These are phyloP conservation scores for Ramphastos sulfuratus DNA, from an alignment of 2,113 vertebrate species.

Conservation along the genomic window DNA sequence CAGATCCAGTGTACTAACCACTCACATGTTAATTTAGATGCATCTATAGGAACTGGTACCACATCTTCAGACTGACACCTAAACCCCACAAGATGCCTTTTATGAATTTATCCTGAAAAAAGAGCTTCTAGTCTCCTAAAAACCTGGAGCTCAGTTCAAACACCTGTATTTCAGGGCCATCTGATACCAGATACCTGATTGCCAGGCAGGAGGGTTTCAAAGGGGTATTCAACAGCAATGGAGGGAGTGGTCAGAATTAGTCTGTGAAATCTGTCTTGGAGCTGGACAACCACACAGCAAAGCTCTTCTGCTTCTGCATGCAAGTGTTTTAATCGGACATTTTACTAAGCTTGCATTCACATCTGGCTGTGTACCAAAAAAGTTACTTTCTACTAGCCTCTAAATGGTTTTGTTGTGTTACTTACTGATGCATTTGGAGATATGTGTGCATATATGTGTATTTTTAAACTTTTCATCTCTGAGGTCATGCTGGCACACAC, in stretches of 20 bases:
- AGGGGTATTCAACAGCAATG: neutral
- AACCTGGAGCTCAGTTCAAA: neutral
- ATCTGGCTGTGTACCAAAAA: neutral
- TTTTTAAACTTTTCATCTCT: neutral
- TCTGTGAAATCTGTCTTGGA: neutral
- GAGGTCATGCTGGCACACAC: neutral
- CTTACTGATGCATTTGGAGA: neutral
- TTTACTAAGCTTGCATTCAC: neutral
- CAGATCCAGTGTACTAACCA: neutral
- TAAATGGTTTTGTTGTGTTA: neutral
- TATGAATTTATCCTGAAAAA: neutral
- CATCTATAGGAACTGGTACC: neutral
- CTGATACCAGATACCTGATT: accelerated
- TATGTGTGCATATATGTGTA: neutral
- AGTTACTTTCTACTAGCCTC: neutral
- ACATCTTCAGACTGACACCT: neutral
- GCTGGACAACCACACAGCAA: neutral
- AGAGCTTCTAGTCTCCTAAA: neutral
- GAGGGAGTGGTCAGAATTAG: neutral
- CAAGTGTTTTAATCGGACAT: neutral
- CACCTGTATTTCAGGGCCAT: neutral
- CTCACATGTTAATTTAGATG: neutral
- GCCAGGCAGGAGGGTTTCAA: neutral
- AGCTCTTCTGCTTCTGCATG: neutral
- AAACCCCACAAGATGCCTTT: neutral